phyloP scores from a whole-genome alignment of 2,797 vertebrate genomes.

The Setipinna tenuifilis region DNA sequence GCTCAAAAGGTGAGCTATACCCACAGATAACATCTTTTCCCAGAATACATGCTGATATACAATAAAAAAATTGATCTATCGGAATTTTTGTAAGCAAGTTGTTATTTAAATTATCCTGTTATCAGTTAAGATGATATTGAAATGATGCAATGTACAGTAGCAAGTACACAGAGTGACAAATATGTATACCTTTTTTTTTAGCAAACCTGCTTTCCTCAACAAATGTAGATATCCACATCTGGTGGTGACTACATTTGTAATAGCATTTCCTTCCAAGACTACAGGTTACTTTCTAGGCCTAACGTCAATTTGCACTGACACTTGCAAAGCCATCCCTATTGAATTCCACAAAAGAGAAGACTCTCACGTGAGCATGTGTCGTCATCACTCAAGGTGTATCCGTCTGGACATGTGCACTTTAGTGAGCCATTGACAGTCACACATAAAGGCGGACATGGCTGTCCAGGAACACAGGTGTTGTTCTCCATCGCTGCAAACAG shows the following conservation, averaged over 20 bases:
- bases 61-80: neutral
- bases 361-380: neutral
- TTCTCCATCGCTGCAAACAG: neutral
- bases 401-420: conserved; percentile 64
- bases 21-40: neutral
- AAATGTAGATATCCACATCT: too few species aligned
- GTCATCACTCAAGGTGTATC: neutral
- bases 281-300: neutral
- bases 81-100: too few species aligned
- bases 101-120: too few species aligned
- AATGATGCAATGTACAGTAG: neutral
- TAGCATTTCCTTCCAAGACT: neutral
- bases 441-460: conserved; percentile 79
- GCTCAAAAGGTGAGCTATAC: neutral
- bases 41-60: neutral
- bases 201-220: too few species aligned
- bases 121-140: neutral
- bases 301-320: neutral
- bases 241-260: too few species aligned
- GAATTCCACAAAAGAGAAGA: neutral
- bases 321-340: neutral
- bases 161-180: too few species aligned
- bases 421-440: conserved; percentile 59
- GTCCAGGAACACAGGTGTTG: conserved; percentile 64
- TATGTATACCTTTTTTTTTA: neutral